Conservation (phyloP, 2,797 vertebrate species). For the Scomberomorus guttatus region DNA sequence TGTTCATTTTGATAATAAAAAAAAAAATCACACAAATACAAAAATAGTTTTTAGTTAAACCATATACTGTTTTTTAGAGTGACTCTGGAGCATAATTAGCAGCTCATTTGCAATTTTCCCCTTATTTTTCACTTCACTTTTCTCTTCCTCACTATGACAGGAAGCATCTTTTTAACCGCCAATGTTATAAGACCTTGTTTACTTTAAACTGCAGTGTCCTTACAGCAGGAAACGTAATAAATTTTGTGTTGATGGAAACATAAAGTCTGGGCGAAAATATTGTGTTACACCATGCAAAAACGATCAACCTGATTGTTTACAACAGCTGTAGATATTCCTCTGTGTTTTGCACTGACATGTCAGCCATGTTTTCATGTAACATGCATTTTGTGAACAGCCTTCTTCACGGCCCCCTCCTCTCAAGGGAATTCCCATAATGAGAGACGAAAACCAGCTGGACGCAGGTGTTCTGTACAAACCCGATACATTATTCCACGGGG, state of each 20-base stretch:
- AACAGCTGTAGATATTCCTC: slow-evolving; percentile 40
- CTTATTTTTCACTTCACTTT: no score
- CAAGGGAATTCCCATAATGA: slow-evolving; percentile 69
- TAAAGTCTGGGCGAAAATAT: background rate
- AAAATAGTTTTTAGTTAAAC: background rate
- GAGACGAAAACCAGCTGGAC: slow-evolving; percentile 65
- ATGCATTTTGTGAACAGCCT: slow-evolving; percentile 41
- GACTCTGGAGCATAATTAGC: background rate
- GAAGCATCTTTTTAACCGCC: background rate
- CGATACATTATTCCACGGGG: slow-evolving; percentile 63
- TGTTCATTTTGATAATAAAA: background rate
- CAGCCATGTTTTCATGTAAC: slow-evolving; percentile 49
- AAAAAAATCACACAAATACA: background rate
- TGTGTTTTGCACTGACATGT: slow-evolving; percentile 7
- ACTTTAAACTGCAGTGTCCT: slow-evolving; percentile 3
- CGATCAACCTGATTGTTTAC: background rate
- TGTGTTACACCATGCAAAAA: background rate
- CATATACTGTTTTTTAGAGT: background rate
- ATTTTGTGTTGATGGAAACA: background rate
- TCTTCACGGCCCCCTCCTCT: slow-evolving; percentile 26
- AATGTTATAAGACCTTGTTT: background rate
- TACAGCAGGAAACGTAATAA: background rate
- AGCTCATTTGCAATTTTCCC: background rate
- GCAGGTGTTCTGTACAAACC: slow-evolving; percentile 69
- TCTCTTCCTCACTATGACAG: background rate